Evolutionary conservation across 2,797 vertebrate genomes (phyloP).

Genomic region (Muscicapa comitata): DNA sequence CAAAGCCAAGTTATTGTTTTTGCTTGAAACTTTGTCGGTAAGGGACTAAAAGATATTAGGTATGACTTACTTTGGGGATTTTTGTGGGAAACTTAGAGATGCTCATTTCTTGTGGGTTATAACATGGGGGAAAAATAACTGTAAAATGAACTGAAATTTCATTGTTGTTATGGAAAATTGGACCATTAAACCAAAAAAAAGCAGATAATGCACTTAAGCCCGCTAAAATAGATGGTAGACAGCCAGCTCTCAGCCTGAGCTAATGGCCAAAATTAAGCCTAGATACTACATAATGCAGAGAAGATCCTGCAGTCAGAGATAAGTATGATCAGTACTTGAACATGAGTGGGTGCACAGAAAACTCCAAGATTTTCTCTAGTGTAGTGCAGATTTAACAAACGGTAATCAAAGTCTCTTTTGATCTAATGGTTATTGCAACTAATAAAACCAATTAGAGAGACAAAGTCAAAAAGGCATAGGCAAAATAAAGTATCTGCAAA

Average conservation of each 20-base stretch:
- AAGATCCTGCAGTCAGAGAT: not conserved
- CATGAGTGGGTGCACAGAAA: not conserved
- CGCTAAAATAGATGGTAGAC: not conserved
- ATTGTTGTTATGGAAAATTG: not conserved
- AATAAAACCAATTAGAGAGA: conserved; percentile 4
- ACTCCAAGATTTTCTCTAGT: not conserved
- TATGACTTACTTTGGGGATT: conserved; percentile 72
- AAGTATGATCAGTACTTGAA: not conserved
- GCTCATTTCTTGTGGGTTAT: conserved; percentile 52
- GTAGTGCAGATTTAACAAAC: not conserved
- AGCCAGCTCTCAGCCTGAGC: not conserved
- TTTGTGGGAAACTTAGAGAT: conserved; percentile 49
- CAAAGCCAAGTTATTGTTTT: conserved; percentile 87
- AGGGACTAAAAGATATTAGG: conserved; percentile 68
- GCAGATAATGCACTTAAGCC: not conserved
- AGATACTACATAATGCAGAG: not conserved
- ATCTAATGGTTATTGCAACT: not conserved
- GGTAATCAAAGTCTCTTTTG: conserved; percentile 10
- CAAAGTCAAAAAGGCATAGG: not conserved
- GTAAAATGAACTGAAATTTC: not conserved
- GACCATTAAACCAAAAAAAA: not conserved
- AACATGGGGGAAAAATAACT: not conserved
- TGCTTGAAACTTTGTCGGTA: conserved; percentile 75
- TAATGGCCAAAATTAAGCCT: not conserved
- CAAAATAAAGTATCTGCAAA: not conserved